These are phyloP conservation scores for Dipodomys stephensi DNA, from an alignment of 2,113 vertebrate genomes.

Conservation along the genomic window DNA sequence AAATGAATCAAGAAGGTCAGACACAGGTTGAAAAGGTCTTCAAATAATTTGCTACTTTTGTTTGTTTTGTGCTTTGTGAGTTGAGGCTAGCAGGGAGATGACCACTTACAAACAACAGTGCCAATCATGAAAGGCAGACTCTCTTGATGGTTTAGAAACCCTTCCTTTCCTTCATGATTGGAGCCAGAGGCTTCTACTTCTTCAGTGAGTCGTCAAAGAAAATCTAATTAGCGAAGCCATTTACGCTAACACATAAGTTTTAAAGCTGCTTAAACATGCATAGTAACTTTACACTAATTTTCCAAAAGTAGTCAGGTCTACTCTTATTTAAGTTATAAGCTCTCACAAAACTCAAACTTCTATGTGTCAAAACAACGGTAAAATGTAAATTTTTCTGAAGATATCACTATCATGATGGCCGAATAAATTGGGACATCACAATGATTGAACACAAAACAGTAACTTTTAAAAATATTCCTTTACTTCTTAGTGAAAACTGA, in stretches of 20 bases:
- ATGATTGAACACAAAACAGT: background rate
- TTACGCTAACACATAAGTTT: conserved; percentile 44
- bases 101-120: background rate
- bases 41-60: conserved; percentile 75
- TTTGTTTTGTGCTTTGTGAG: conserved; percentile 13
- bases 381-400: background rate
- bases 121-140: background rate
- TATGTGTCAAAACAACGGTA: background rate
- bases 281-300: background rate
- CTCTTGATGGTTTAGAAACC: background rate
- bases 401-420: background rate
- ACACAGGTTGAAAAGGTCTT: conserved; percentile 75
- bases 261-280: conserved; percentile 5
- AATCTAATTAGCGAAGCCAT: conserved; percentile 51
- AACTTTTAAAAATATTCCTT: background rate
- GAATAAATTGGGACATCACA: background rate
- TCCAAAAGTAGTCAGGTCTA: background rate
- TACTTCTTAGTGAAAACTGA: no score
- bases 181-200: background rate
- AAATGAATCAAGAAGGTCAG: conserved; percentile 84
- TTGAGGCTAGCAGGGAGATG: background rate
- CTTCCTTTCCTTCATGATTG: background rate
- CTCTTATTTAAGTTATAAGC: background rate
- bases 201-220: conserved; percentile 33
- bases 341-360: conserved; percentile 16